These are phyloP conservation scores for Tylochromis polylepis DNA, from an alignment of 2,113 vertebrate species.

Conservation along the genomic window DNA sequence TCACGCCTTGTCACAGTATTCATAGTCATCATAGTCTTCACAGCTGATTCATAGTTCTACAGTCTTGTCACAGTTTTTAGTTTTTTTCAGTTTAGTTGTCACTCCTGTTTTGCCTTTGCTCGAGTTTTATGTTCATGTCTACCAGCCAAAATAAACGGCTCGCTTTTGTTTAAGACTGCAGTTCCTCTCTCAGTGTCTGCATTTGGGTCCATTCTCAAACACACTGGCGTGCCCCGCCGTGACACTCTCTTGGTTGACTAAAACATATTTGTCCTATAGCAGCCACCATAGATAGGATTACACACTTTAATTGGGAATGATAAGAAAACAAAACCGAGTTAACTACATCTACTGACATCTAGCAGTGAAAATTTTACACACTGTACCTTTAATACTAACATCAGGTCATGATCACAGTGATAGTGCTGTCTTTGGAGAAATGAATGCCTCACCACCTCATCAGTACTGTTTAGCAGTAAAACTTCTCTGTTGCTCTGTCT, in stretches of 20 bases:
- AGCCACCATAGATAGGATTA: background rate
- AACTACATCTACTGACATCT: background rate
- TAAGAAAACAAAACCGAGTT: background rate
- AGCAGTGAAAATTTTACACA: background rate
- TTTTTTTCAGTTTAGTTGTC: no score
- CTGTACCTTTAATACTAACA: background rate
- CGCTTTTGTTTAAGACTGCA: no score
- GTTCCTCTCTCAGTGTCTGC: no score
- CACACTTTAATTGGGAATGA: background rate
- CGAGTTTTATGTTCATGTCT: no score
- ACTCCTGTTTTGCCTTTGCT: no score
- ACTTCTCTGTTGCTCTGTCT: background rate
- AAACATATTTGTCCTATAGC: background rate
- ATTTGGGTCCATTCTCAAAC: no score
- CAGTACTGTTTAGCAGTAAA: background rate
- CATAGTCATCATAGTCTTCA: no score
- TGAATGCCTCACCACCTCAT: background rate
- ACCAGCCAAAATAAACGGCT: no score
- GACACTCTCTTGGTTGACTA: background rate
- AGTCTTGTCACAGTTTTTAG: no score
- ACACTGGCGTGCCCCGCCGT: no score
- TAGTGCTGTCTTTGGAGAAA: background rate
- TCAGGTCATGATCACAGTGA: background rate
- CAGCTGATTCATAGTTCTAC: no score
- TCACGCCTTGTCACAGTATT: no score